Evolutionary conservation across 2,113 vertebrate species (phyloP).

Genomic region (Trachemys scripta): DNA sequence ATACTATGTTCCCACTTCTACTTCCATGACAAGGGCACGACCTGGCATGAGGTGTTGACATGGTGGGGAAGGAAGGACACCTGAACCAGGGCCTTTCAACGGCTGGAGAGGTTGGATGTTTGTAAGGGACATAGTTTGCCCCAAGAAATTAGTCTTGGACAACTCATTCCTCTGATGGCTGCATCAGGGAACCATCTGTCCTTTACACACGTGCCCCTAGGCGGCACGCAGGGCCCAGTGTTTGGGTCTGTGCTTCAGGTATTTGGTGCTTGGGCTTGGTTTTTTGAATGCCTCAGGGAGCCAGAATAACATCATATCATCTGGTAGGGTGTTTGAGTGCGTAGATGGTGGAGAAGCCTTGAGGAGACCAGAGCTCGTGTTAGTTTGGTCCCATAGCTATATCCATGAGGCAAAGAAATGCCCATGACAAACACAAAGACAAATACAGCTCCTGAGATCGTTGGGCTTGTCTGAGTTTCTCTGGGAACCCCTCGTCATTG

Average conservation of each 20-base stretch:
- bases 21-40: accelerated
- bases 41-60: neutral
- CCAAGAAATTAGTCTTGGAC: neutral
- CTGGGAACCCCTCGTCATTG: neutral
- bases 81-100: neutral
- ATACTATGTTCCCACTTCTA: neutral
- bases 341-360: neutral
- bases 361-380: neutral
- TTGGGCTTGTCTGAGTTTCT: neutral
- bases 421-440: neutral
- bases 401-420: neutral
- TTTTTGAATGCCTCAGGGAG: neutral
- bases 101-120: neutral
- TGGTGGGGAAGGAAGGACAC: neutral
- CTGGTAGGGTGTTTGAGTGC: neutral
- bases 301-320: neutral
- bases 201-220: accelerated
- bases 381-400: neutral
- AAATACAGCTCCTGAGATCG: neutral
- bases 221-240: neutral
- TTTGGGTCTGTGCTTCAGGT: neutral
- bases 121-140: neutral
- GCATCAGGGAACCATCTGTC: neutral
- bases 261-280: neutral
- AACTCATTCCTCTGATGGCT: neutral